Evolutionary conservation across 2,797 vertebrate genomes (phyloP), one percentile per base, ranked within the genome.

Genomic region (Smutsia gigantea): DNA sequence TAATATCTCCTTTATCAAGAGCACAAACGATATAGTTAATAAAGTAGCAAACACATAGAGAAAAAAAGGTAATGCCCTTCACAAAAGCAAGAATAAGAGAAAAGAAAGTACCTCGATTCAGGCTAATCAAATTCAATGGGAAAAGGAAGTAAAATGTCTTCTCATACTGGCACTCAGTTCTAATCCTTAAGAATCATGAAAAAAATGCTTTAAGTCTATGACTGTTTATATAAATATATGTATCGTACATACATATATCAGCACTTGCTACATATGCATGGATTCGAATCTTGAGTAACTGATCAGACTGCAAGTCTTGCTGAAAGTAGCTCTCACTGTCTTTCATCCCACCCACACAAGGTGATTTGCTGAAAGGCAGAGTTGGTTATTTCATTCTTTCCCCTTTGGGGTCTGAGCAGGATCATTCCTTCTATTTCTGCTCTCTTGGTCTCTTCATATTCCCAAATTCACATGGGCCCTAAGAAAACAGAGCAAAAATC

Each of bases 401-500:
- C 72, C 82, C 14, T 79, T 59, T 51, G 7, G 53, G 29, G 7
- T 55, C 29, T 69, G 57, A 86, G 14, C 25, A 75, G 25, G 8
- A 34, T 42, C 57, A 74, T 17, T 49, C 23, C 5, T 75, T 75
- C 49, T 90, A 14, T 83, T 64, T 23, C 86, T 59, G 68, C 94
- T 96, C 88, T 83, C 59, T 71, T 34, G 63, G 14, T 64, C 17
- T 25, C 77, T 92, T 91, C 42, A 85, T 97, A 98, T 86, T 95
- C 85, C 23, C 96, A 93, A 77, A 86, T 55, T 95, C 95, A 95
- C 59, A 93, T 86, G 92, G 79, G 90, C 86, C 69, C 69, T 92
- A 59, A 98, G 37, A 95, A 82, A 84, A 75, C 71, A 86, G 59
- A 90, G 21, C 91, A 89, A 89, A 95, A 94, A 94, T 64, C n/a